Percentiles rank a stretch among this genome's conserved stretches.
phyloP scores from a whole-genome alignment of 2,888 invertebrate species.

The Tanytarsus gracilentus region DNA sequence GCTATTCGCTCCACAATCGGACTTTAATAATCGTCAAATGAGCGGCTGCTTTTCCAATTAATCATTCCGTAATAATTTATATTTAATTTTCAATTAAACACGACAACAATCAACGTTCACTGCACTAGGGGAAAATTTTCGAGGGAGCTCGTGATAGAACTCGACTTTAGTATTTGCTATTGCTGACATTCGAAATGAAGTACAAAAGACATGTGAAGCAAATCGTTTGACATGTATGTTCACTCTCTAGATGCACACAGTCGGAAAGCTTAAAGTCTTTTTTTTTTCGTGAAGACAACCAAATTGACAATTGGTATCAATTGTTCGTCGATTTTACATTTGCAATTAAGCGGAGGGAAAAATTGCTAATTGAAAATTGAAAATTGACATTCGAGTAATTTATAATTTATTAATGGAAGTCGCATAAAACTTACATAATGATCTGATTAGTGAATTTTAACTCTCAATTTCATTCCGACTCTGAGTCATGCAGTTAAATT shows the following conservation, averaged over 20 bases:
- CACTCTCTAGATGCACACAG: too few species aligned
- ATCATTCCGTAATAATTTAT: conserved; percentile 9
- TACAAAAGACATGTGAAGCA: conserved; percentile 23
- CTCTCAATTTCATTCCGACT: too few species aligned
- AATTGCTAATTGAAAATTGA: neutral
- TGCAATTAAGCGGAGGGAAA: neutral
- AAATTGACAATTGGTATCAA: conserved; percentile 25
- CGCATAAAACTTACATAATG: too few species aligned
- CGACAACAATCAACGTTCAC: neutral
- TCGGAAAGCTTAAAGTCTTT: neutral
- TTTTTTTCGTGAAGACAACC: conserved; percentile 1
- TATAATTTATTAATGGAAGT: too few species aligned
- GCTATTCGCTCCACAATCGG: conserved; percentile 14
- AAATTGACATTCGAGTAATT: too few species aligned
- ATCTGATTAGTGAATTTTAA: too few species aligned
- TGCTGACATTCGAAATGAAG: conserved; percentile 17
- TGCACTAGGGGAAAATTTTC: neutral
- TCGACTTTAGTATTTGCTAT: conserved; percentile 13
- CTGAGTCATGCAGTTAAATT: too few species aligned
- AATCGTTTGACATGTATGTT: conserved; percentile 22
- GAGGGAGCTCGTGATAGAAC: neutral
- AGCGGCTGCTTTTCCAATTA: conserved; percentile 26
- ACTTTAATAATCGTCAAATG: too few species aligned
- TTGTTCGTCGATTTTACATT: conserved; percentile 1
- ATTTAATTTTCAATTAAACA: too few species aligned